A percentile compares a stretch with the other conserved stretches of the same genome.
These are phyloP conservation scores for Helicorthomorpha holstii DNA, from an alignment of 1,140 invertebrate species.

Conservation along the genomic window DNA sequence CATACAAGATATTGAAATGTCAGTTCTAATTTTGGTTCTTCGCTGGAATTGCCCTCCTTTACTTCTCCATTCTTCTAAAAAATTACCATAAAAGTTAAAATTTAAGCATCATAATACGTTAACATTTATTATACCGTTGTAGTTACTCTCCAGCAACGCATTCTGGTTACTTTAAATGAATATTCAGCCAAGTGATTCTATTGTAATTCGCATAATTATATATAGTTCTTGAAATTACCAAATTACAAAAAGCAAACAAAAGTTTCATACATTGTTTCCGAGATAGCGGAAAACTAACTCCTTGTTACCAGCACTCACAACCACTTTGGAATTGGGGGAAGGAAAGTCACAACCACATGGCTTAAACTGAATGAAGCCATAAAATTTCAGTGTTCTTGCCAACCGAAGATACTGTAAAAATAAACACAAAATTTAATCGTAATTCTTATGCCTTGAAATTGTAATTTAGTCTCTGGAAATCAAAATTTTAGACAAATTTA, in stretches of 20 bases:
- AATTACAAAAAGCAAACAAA: slow-evolving; percentile 15
- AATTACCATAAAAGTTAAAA: too few species aligned
- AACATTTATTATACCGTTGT: slow-evolving; percentile 57
- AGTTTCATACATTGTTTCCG: neutral
- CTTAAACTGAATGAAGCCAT: slow-evolving; percentile 71
- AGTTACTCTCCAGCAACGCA: slow-evolving; percentile 93
- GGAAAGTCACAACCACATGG: slow-evolving; percentile 63
- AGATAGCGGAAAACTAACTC: slow-evolving; percentile 48
- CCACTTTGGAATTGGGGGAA: slow-evolving; percentile 39
- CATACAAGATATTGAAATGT: slow-evolving; percentile 90
- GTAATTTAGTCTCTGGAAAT: too few species aligned
- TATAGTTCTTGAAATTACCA: slow-evolving; percentile 14
- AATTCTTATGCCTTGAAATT: too few species aligned
- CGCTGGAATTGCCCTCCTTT: neutral
- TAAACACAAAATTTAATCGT: too few species aligned
- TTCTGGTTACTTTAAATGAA: slow-evolving; percentile 79
- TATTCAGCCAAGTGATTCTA: slow-evolving; percentile 47
- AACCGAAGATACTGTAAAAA: slow-evolving; percentile 60
- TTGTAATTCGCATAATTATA: slow-evolving; percentile 1
- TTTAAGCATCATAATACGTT: too few species aligned
- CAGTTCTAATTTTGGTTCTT: slow-evolving; percentile 43
- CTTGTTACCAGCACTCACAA: slow-evolving; percentile 54
- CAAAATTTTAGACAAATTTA: too few species aligned
- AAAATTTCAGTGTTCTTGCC: slow-evolving; percentile 62
- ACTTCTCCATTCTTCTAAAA: slow-evolving; percentile 1